Evolutionary conservation across 1,140 invertebrate species (phyloP).

Genomic region (Drosophila simulans): DNA sequence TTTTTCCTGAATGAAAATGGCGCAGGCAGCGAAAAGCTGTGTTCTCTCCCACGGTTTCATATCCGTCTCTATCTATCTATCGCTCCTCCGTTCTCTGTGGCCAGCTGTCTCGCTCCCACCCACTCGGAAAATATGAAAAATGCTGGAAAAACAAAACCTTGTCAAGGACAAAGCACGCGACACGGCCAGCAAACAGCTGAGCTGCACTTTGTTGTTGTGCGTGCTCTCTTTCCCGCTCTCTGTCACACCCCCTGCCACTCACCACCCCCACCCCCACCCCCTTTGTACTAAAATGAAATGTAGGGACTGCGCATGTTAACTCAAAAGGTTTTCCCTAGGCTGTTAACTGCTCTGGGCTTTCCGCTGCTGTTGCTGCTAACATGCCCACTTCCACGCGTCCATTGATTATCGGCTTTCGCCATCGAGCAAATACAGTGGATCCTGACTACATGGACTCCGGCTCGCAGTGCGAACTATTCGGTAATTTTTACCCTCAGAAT

Average conservation of each 20-base stretch:
- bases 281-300: slow-evolving; percentile 31
- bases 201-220: slow-evolving; percentile 52
- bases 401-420: slow-evolving; percentile 61
- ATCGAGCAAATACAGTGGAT: not conserved
- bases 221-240: slow-evolving; percentile 19
- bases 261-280: not conserved
- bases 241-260: not conserved
- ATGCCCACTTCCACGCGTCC: slow-evolving; percentile 15
- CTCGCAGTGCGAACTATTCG: no score
- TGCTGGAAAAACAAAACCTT: slow-evolving; percentile 78
- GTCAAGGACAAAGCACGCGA: slow-evolving; percentile 80
- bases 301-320: slow-evolving; percentile 50
- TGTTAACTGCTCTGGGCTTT: slow-evolving; percentile 12
- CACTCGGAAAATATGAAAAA: slow-evolving; percentile 47
- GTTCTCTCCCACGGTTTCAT: slow-evolving; percentile 27
- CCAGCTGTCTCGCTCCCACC: slow-evolving; percentile 15
- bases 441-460: not conserved
- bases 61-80: slow-evolving; percentile 24
- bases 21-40: slow-evolving; percentile 43
- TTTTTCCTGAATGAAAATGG: slow-evolving; percentile 65
- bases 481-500: no score
- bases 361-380: slow-evolving; percentile 32
- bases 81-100: slow-evolving; percentile 1
- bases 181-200: slow-evolving; percentile 72
- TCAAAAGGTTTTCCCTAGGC: slow-evolving; percentile 19